phyloP scores from a whole-genome alignment of 2,888 invertebrate species.

The Latheticus oryzae region DNA sequence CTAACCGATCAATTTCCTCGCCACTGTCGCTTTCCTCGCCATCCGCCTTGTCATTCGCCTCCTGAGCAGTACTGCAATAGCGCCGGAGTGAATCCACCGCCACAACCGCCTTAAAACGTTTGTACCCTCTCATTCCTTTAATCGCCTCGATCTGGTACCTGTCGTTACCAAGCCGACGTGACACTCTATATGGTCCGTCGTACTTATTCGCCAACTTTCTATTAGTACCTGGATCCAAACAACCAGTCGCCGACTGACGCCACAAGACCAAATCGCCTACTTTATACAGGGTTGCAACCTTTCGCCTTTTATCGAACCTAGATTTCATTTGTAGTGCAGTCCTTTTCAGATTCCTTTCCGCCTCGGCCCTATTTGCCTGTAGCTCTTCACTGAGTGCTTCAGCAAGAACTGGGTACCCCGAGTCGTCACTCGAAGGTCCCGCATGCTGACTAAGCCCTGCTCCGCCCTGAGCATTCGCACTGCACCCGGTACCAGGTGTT shows the following conservation, averaged over 20 bases:
- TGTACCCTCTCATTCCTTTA: constrained; percentile 17
- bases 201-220: background rate
- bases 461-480: too few relatives aligned
- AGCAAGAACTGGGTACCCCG: too few relatives aligned
- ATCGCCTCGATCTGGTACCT: constrained; percentile 11
- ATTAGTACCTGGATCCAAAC: background rate
- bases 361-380: too few relatives aligned
- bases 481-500: too few relatives aligned
- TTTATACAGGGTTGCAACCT: constrained; percentile 10
- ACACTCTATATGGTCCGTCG: constrained; percentile 14
- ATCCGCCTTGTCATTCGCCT: too few relatives aligned
- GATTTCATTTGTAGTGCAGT: too few relatives aligned
- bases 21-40: too few relatives aligned
- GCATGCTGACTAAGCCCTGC: too few relatives aligned
- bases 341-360: too few relatives aligned
- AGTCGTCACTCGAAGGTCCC: too few relatives aligned
- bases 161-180: constrained; percentile 15
- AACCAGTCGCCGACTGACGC: background rate
- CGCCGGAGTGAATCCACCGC: constrained; percentile 19
- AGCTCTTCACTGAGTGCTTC: too few relatives aligned
- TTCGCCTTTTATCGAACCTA: constrained; percentile 6
- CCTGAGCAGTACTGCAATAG: background rate
- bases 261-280: constrained; percentile 21
- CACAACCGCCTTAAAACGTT: constrained; percentile 6
- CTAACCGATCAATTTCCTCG: too few relatives aligned